These are phyloP conservation scores for Sander lucioperca DNA, from an alignment of 2,113 vertebrate genomes.

Conservation along the genomic window DNA sequence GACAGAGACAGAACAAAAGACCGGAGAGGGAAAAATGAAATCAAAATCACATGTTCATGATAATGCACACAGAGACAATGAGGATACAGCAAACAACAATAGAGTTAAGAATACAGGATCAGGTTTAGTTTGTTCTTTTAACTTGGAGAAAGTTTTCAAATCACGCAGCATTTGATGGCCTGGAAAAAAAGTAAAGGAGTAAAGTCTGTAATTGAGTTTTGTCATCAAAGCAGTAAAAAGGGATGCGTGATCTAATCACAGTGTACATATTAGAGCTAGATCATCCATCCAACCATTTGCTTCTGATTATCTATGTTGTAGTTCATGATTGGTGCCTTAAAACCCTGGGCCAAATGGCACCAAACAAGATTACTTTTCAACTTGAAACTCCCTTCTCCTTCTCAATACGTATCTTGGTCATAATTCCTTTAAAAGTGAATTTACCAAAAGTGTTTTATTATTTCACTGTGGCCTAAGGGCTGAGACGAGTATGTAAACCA, in stretches of 20 bases:
- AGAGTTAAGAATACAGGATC: not conserved
- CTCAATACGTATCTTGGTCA: not conserved
- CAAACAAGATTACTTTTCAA: no score
- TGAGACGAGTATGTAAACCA: not conserved
- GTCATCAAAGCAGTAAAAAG: not conserved
- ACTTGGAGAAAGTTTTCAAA: not conserved
- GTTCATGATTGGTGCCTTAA: no score
- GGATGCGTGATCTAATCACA: not conserved
- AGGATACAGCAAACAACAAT: not conserved
- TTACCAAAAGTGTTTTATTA: no score
- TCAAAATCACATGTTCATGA: not conserved
- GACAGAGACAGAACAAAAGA: not conserved
- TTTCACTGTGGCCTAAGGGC: not conserved
- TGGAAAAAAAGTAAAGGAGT: not conserved
- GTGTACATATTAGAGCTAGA: not conserved
- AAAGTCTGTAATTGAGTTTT: not conserved
- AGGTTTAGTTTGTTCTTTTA: not conserved
- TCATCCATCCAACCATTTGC: no score
- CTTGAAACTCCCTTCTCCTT: no score
- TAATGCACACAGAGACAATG: no score
- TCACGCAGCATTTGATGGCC: not conserved
- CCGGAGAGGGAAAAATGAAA: not conserved
- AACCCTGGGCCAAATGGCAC: no score
- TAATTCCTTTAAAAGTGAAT: not conserved
- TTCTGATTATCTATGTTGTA: no score